Evolutionary conservation across 2,888 invertebrate species (phyloP).

Genomic region (Crocallis elinguaria): DNA sequence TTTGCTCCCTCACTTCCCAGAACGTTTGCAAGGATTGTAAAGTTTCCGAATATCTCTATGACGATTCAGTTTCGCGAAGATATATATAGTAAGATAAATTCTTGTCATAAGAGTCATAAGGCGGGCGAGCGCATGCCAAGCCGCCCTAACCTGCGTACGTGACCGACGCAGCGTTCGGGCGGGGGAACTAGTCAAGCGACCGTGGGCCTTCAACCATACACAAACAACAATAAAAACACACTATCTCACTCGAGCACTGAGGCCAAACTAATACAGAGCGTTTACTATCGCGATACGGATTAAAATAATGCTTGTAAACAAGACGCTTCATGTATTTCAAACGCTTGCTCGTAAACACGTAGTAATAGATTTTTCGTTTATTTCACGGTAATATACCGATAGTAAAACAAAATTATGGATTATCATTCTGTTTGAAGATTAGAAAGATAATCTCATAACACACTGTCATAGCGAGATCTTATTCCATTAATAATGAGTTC

Average conservation of each 20-base stretch:
- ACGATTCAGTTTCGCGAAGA: slow-evolving; percentile 27
- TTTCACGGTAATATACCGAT: slow-evolving; percentile 10
- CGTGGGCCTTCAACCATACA: slow-evolving; percentile 54
- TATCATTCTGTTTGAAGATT: slow-evolving; percentile 16
- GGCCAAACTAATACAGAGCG: slow-evolving; percentile 32
- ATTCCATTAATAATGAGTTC: slow-evolving; percentile 2
- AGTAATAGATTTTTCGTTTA: slow-evolving; percentile 3
- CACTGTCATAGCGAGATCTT: slow-evolving; percentile 7
- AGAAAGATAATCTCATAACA: slow-evolving; percentile 6
- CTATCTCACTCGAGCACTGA: slow-evolving; percentile 38
- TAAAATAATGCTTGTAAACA: slow-evolving; percentile 31
- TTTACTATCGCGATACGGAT: slow-evolving; percentile 31
- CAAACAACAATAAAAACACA: slow-evolving; percentile 34
- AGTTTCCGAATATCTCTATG: slow-evolving; percentile 28
- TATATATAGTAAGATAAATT: slow-evolving; percentile 15
- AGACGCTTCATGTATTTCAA: slow-evolving; percentile 9
- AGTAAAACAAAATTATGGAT: slow-evolving; percentile 8
- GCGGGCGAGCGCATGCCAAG: slow-evolving; percentile 4
- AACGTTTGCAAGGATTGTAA: slow-evolving; percentile 13
- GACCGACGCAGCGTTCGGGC: slow-evolving; percentile 57
- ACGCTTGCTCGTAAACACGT: slow-evolving; percentile 15
- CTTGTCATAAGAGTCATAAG: slow-evolving; percentile 11
- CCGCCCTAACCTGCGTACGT: slow-evolving; percentile 60
- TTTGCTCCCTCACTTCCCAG: slow-evolving; percentile 21
- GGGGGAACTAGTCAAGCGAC: slow-evolving; percentile 38